Evolutionary conservation across 2,888 invertebrate genomes (phyloP), one percentile per base, ranked within the genome.

Genomic region (Apocheima hispidaria): DNA sequence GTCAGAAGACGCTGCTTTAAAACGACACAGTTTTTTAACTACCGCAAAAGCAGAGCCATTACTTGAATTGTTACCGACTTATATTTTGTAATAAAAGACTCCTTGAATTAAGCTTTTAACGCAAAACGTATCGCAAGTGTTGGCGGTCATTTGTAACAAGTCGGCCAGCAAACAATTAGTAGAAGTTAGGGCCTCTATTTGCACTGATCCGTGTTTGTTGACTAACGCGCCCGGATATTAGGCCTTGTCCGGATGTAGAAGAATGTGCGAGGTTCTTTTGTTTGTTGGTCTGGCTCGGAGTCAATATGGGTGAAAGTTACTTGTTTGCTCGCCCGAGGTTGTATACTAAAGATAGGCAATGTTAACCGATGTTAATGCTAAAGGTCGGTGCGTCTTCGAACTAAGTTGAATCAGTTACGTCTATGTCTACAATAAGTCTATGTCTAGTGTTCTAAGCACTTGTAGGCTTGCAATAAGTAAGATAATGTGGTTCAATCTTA

Each of bases 181-280:
- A 66, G 77, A 79, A 83, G 80, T 81, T 83, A 83, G 80, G 52
- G 75, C 69, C 78, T 81, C 80, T 87, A 83, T 88, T 88, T 87
- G 82, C 74, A 72, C 79, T 74, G 77, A 84, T 77, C 83, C 81
- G 73, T 88, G 85, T 88, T 88, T 89, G 87, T 81, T 78, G 77
- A 75, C 80, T 81, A 84, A 60, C 65, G 52, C 72, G 55, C 72
- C 86, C 87, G 91, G 91, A 91, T 90, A 90, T 91, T 89, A 88
- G 83, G 78, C 78, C 79, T 78, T 78, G 82, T 79, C 81, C 88
- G 91, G 88, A 89, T 83, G 85, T 81, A 81, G 75, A 81, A 79
- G 79, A 84, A 81, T 81, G 79, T 78, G 41, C 35, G 36, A 48
- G 48, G 48, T 52, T 62, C 51, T 61, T 53, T 61, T 61, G 51